Evolutionary conservation across 1,140 invertebrate genomes (phyloP).

Genomic region (Psilanteris sp.): DNA sequence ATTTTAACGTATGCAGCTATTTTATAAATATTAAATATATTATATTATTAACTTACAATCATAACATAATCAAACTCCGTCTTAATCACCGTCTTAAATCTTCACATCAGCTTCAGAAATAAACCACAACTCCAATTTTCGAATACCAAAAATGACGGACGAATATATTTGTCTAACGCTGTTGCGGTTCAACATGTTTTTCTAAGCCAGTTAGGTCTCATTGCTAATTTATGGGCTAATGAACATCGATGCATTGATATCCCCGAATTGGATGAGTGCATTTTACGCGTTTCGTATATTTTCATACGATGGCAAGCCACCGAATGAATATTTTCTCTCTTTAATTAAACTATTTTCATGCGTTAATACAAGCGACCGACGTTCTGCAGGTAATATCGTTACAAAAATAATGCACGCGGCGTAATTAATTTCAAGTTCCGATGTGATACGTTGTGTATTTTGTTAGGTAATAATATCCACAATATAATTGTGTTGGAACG

Average conservation of each 20-base stretch:
- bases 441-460: conserved; percentile 3
- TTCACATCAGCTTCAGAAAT: no score
- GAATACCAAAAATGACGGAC: no score
- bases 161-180: no score
- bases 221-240: conserved; percentile 52
- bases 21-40: no score
- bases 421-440: conserved; percentile 31
- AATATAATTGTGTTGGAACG: background rate
- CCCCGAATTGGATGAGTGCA: conserved; percentile 45
- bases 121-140: no score
- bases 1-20: no score
- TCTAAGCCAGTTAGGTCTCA: conserved; percentile 52
- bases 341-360: conserved; percentile 50
- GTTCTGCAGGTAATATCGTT: conserved; percentile 28
- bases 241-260: conserved; percentile 54
- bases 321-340: conserved; percentile 44
- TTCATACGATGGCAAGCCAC: conserved; percentile 4
- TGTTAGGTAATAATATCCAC: conserved; percentile 1
- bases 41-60: no score
- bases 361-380: conserved; percentile 18
- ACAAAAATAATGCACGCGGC: conserved; percentile 22
- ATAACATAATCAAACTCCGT: no score
- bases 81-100: no score
- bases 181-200: no score
- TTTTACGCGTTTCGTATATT: conserved; percentile 58